Base-by-base conservation (phyloP, 2,113 vertebrate genomes). In the Ciconia boyciana region DNA sequence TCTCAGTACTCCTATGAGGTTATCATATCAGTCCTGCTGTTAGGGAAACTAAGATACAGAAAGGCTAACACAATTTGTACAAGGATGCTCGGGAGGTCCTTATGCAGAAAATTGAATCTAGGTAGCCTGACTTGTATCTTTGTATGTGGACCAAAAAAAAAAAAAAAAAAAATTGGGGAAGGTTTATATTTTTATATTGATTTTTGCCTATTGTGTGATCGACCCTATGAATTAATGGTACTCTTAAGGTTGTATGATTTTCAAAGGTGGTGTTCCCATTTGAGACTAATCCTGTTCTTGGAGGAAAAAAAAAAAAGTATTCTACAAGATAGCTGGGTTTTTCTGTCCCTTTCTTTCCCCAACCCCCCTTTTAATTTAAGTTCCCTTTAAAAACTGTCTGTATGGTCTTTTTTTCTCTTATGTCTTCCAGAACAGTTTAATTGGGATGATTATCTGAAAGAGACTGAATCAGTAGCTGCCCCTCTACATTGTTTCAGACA, bases 381-480 rank as follows among this genome's bases (percentile, higher is more conserved):
- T 88, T 94, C 7, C 26, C 36, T 71, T 96, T 83, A 36, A 79
- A 60, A 96, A 65, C 16, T 94, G 49, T 86, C 46, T 88, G 26
- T 71, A 22, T 94, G n/a, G 14, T 57, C 11, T 74, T 91, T 75
- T 86, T 90, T 90, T 52, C 14, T 75, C 34, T 71, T 96, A 83
- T 97, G 95, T 96, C 87, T 94, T 95, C 83, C 88, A 98, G 99
- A 99, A 85, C 90, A 98, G 41, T 99, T 99, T 97, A 98, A 98
- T 75, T 99, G 99, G 99, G 99, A 99, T 89, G 98, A 98, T 69
- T 99, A 99, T 96, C 98, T 99, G 85, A 99, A 99, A 97, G 98
- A 99, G 97, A 99, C 99, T 46, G 98, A 98, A 46, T 98, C 99
- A 29, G 20, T 96, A 80, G 98, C 99, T 57, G 99, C 99, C 79